Conservation (phyloP, 53 echinoderm and acorn worm species). For the Echinarachnius parma region DNA sequence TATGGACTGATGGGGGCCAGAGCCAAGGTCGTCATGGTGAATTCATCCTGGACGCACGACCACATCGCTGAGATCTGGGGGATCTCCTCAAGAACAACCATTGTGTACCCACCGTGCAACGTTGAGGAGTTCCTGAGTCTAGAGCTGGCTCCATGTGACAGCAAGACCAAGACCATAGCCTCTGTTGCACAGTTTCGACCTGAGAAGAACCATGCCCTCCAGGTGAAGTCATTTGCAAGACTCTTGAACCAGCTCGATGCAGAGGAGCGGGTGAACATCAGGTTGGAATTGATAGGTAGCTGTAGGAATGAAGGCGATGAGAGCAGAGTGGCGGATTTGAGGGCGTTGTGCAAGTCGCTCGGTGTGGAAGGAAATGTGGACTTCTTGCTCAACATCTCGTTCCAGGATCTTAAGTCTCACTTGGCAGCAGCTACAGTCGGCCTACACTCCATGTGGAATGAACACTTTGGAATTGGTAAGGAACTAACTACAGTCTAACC, state of each 20-base stretch:
- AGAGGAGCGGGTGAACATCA: slow-evolving; percentile 48
- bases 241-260: slow-evolving; percentile 51
- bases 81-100: slow-evolving; percentile 56
- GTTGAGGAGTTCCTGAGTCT: slow-evolving; percentile 72
- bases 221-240: slow-evolving; percentile 64
- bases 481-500: neutral
- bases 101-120: slow-evolving; percentile 94
- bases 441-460: slow-evolving; percentile 99
- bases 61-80: slow-evolving; percentile 79
- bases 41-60: slow-evolving; percentile 86
- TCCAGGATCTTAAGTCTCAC: slow-evolving; percentile 76
- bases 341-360: slow-evolving; percentile 57
- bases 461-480: slow-evolving; percentile 98
- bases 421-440: slow-evolving; percentile 85
- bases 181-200: slow-evolving; percentile 94
- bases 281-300: slow-evolving; percentile 77
- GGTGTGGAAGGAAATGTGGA: slow-evolving; percentile 66
- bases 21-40: slow-evolving; percentile 86
- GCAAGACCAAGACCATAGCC: slow-evolving; percentile 65
- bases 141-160: slow-evolving; percentile 39
- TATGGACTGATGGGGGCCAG: slow-evolving; percentile 89
- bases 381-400: slow-evolving; percentile 79
- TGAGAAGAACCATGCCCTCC: slow-evolving; percentile 84
- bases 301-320: slow-evolving; percentile 85
- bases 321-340: slow-evolving; percentile 69